Evolutionary conservation across 2,113 vertebrate species (phyloP), one percentile per base, ranked within the genome.

Genomic region (Pterophyllum scalare): DNA sequence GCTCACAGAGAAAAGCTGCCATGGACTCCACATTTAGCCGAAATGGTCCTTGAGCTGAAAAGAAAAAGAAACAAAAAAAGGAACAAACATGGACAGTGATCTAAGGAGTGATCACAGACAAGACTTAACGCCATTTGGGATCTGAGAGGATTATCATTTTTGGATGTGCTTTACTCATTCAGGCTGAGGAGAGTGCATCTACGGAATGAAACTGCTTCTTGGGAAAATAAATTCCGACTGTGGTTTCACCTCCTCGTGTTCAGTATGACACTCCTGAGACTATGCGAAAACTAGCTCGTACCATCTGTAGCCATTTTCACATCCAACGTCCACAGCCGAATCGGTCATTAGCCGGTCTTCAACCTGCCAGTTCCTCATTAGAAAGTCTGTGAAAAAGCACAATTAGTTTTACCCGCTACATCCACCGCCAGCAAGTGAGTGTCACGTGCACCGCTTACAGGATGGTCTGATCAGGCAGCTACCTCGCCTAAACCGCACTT

Each of bases 151-250:
- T 54, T 46, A 43, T 84, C 1, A 12, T 62, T 82, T 82, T n/a
- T 19, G 57, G 61, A 85, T 89, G 78, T 86, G 75, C 80, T 89
- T 81, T 20, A 24, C 22, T 67, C 24, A 26, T 43, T 19, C 24
- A 22, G 64, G 38, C 22, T 46, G 38, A 67, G 62, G 62, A 67
- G 40, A 67, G 46, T 46, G 43, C 8, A 67, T 67, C 43, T 22
- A 46, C 43, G 20, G 33, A 38, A 62, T 62, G 38, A 43, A 17
- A 15, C 38, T 24, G 26, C 59, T 52, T 81, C 77, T 77, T 59
- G 33, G 11, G 40, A 14, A 43, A 43, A 40, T 40, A 14, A 12
- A 24, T 65, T 38, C 62, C 9, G 40, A 46, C 64, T 67, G 62
- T 43, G 64, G 40, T 46, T 67, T 67, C 64, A 67, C 64, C 24